Evolutionary conservation across 2,888 invertebrate genomes (phyloP).

Genomic region (Lottia scabra): DNA sequence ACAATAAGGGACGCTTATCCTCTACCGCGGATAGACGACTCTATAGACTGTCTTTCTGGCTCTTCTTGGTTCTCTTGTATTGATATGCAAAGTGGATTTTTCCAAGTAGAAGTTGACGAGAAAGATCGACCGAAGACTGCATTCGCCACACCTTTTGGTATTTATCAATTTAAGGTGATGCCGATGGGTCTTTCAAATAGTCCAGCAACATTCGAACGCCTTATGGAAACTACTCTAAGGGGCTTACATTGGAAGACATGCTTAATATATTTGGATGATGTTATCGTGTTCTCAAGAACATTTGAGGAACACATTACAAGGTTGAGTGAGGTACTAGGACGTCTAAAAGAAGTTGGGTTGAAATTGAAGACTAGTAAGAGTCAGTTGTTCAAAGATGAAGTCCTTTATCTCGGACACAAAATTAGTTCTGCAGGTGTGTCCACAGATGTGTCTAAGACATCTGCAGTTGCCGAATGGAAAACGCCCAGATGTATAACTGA

Average conservation of each 20-base stretch:
- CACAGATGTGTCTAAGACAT: too few species aligned
- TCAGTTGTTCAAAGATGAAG: too few species aligned
- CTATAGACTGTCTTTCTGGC: neutral
- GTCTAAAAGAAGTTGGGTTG: neutral
- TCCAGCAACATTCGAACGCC: conserved; percentile 10
- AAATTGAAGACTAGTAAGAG: too few species aligned
- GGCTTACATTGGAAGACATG: conserved; percentile 12
- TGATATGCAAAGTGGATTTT: conserved; percentile 11
- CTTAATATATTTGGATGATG: conserved; percentile 11
- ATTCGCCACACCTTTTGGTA: conserved; percentile 6
- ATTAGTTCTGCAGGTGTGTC: too few species aligned
- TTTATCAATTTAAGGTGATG: conserved; percentile 9
- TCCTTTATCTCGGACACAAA: too few species aligned
- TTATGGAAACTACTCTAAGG: conserved; percentile 16
- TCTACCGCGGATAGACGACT: neutral
- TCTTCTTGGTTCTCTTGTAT: neutral
- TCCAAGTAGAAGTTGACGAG: conserved; percentile 7
- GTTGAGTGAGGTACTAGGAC: neutral
- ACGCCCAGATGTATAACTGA: too few species aligned
- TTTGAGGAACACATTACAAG: conserved; percentile 5
- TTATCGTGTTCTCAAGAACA: conserved; percentile 4
- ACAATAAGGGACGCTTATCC: neutral
- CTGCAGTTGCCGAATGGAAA: too few species aligned
- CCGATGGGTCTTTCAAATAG: conserved; percentile 1
- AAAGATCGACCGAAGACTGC: conserved; percentile 6